A percentile compares a stretch with the other conserved stretches of the same genome.
Conservation (phyloP, 2,113 vertebrate species). For the Pantherophis guttatus region DNA sequence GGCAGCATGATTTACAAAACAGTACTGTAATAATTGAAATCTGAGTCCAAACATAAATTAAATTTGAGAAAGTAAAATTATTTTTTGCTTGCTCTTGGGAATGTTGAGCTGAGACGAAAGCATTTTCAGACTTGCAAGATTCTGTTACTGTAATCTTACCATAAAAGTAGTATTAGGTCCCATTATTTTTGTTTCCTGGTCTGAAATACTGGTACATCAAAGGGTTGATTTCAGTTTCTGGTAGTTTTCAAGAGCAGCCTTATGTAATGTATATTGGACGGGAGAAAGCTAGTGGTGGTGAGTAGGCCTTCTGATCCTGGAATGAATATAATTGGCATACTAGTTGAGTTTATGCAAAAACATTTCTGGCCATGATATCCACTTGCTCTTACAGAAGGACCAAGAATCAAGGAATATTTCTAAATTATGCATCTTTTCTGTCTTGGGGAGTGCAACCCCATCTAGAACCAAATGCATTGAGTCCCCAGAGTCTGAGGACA, state of each 20-base stretch:
- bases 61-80: not conserved
- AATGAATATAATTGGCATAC: not conserved
- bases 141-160: not conserved
- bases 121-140: not conserved
- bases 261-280: not conserved
- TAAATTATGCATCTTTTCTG: not conserved
- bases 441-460: not conserved
- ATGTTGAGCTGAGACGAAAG: not conserved
- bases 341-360: not conserved
- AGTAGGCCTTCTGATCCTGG: not conserved
- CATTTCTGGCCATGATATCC: not conserved
- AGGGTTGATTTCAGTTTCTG: not conserved
- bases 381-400: not conserved
- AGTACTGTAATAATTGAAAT: not conserved
- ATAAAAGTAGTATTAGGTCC: not conserved
- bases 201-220: not conserved
- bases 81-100: not conserved
- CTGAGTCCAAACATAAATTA: not conserved
- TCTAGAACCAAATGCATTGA: not conserved
- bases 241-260: not conserved
- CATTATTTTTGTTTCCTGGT: not conserved
- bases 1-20: not conserved
- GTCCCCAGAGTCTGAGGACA: not conserved
- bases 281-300: not conserved
- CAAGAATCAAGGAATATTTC: not conserved